A percentile compares a stretch with the other conserved stretches of the same genome.
Evolutionary conservation across 2,113 vertebrate species (phyloP).

Genomic region (Toxotes chatareus): DNA sequence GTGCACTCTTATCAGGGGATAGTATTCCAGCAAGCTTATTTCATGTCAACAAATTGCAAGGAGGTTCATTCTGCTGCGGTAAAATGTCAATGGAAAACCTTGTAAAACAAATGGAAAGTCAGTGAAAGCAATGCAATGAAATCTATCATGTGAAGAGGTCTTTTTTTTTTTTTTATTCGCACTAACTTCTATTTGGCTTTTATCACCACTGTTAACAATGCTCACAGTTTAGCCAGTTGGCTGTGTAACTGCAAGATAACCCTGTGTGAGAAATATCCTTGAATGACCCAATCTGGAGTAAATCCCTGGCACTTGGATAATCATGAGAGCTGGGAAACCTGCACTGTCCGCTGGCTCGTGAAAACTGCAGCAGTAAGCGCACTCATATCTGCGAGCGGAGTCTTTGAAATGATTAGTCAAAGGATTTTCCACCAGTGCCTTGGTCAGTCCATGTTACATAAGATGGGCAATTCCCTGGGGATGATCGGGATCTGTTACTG

Average conservation of each 20-base stretch:
- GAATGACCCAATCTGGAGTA: conserved; percentile 44
- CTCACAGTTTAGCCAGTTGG: conserved; percentile 25
- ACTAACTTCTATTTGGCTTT: conserved; percentile 39
- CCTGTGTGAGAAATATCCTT: conserved; percentile 32
- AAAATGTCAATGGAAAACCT: neutral
- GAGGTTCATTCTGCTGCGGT: conserved; percentile 14
- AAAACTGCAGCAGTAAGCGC: conserved; percentile 37
- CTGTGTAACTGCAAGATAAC: conserved; percentile 24
- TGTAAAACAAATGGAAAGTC: conserved; percentile 21
- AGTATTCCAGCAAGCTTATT: conserved; percentile 9
- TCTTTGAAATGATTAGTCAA: conserved; percentile 67
- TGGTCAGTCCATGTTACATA: conserved; percentile 49
- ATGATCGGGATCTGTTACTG: conserved; percentile 65
- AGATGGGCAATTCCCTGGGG: conserved; percentile 77
- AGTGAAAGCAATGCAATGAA: conserved; percentile 18
- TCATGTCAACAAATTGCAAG: neutral
- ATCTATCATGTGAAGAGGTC: neutral
- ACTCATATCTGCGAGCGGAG: conserved; percentile 26
- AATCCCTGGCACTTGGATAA: conserved; percentile 48
- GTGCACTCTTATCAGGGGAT: conserved; percentile 1
- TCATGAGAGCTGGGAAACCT: conserved; percentile 47
- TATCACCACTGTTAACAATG: conserved; percentile 31
- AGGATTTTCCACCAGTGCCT: conserved; percentile 53
- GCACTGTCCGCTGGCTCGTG: conserved; percentile 27
- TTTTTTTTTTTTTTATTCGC: conserved; percentile 23